Base-by-base conservation (phyloP, 2,888 invertebrate genomes). In the Osmoderma eremita region DNA sequence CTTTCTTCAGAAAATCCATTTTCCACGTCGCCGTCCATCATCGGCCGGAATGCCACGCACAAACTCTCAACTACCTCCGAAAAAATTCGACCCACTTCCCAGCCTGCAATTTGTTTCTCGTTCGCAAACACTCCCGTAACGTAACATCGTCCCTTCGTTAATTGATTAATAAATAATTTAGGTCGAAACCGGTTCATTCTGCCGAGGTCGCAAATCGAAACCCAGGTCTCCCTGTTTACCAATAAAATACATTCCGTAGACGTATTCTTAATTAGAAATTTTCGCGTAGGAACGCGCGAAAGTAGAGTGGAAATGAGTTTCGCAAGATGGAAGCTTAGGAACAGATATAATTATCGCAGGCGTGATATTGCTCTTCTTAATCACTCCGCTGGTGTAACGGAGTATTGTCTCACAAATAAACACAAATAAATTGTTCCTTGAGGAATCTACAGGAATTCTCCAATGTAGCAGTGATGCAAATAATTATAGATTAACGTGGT, bases 161-260 rank as follows among this genome's bases (percentile, higher is more conserved):
- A 69, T 63, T 69, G 71, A 71, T 71, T 71, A 69, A 68, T 68
- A 69, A 71, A 68, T 71, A 71, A 71, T 69, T 71, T 63, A 71
- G 69, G 69, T 71, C 69, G 49, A 65, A 69, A 68, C 67, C 65
- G 65, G 67, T 67, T 69, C 56, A 69, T 53, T 70, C 68, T 17
- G 10, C 17, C 53, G 38, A 22, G 36, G 53, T 30, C 18, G 17
- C 42, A 36, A 12, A 38, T 15, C 30, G 36, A 53, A 53, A 36
- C 53, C 13, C 30, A 6, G 53, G 64, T 51, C 41, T 63, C 64
- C 64, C 50, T 66, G 64, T 64, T 54, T 22, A 51, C 64, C 53
- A 38, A 62, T 63, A 67, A 65, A 69, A 64, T 67, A 68, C 67
- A 69, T 64, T 69, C 67, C 67, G 63, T 65, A 71, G 64, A 67